phyloP scores from a whole-genome alignment of 2,113 vertebrate species.

The Crotalus tigris region DNA sequence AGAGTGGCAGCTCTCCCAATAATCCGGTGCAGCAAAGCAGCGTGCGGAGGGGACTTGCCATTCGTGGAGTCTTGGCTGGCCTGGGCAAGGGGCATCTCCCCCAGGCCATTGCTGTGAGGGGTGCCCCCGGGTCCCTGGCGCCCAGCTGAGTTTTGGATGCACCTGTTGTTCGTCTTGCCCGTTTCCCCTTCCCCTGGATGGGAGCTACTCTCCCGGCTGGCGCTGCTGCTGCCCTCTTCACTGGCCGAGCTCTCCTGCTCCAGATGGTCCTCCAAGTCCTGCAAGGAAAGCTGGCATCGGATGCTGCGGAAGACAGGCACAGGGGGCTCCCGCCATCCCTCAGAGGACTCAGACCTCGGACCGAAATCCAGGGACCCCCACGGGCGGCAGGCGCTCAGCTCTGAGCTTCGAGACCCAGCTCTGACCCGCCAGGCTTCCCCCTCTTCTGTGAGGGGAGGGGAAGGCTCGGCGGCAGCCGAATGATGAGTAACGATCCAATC shows the following conservation, averaged over 20 bases:
- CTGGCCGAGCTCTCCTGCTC: conserved; percentile 48
- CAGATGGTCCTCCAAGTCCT: conserved; percentile 52
- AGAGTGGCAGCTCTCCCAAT: conserved; percentile 36
- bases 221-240: conserved; percentile 37
- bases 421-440: not conserved
- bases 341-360: accelerated
- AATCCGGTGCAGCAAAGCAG: not conserved
- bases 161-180: accelerated
- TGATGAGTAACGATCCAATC: conserved; percentile 41
- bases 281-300: conserved; percentile 64
- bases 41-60: not conserved
- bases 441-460: too few relatives aligned
- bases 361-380: not conserved
- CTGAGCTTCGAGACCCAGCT: conserved; percentile 24
- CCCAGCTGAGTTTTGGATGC: conserved; percentile 35
- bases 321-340: not conserved
- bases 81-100: not conserved
- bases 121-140: accelerated
- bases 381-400: not conserved
- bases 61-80: not conserved
- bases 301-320: conserved; percentile 67
- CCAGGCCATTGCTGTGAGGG: not conserved
- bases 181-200: conserved; percentile 31
- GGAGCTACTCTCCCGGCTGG: conserved; percentile 34
- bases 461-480: not conserved